Evolutionary conservation across 2,797 vertebrate genomes (phyloP).

Genomic region (Psittacula derbiana): DNA sequence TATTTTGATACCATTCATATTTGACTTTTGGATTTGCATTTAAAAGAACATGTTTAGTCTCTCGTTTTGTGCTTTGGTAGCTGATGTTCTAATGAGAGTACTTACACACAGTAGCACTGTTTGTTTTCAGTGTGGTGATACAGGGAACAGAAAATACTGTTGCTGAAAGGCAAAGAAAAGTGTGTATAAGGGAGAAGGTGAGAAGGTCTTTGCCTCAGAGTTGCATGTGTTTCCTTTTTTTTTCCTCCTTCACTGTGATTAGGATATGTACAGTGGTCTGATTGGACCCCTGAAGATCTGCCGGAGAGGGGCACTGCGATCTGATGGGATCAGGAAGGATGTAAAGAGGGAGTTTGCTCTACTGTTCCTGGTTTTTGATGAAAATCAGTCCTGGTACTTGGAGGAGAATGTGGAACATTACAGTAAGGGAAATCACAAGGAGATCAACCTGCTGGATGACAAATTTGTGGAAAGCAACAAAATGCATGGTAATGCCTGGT

Average conservation of each 20-base stretch:
- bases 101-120: fast-evolving
- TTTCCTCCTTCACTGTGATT: background rate
- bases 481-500: conserved; percentile 76
- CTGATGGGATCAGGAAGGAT: conserved; percentile 60
- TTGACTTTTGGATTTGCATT: conserved; percentile 11
- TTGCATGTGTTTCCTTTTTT: background rate
- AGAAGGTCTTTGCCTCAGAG: background rate
- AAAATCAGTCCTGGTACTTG: conserved; percentile 81
- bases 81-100: background rate
- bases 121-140: background rate
- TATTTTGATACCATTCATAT: background rate
- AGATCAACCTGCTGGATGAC: conserved; percentile 47
- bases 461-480: conserved; percentile 81
- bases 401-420: conserved; percentile 70
- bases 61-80: background rate
- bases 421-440: conserved; percentile 5
- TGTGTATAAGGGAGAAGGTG: background rate
- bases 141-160: background rate
- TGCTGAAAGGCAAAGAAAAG: background rate
- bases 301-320: conserved; percentile 55
- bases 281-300: conserved; percentile 76
- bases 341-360: conserved; percentile 76
- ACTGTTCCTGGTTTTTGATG: conserved; percentile 80
- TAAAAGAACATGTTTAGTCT: background rate
- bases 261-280: conserved; percentile 79